phyloP scores from a whole-genome alignment of 2,888 invertebrate species.

The Punctoribates punctum region DNA sequence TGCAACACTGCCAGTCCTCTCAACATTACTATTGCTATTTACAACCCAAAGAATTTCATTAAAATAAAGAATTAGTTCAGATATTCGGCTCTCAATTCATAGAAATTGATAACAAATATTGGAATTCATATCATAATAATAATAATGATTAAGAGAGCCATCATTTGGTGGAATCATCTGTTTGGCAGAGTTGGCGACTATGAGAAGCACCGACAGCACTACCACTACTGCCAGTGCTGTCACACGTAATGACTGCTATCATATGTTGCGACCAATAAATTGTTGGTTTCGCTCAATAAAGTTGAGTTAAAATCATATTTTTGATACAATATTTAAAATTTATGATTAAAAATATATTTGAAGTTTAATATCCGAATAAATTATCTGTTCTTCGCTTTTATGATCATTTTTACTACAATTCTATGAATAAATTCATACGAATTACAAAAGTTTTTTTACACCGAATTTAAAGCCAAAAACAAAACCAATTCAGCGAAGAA shows the following conservation, averaged over 20 bases:
- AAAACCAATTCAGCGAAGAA: background rate
- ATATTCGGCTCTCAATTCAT: background rate
- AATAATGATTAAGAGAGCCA: background rate
- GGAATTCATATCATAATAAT: background rate
- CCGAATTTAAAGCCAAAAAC: background rate
- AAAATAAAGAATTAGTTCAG: background rate
- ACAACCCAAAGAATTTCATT: background rate
- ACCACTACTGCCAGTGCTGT: background rate
- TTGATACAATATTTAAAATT: background rate
- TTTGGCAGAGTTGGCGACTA: background rate
- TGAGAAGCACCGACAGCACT: background rate
- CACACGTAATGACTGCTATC: background rate
- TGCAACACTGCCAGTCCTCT: background rate
- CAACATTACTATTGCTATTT: background rate
- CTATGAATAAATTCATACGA: background rate
- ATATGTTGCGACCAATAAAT: background rate
- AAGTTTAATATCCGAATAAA: background rate
- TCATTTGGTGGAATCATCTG: background rate
- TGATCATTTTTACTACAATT: background rate
- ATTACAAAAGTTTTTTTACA: background rate
- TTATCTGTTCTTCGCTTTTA: background rate
- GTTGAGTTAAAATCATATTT: background rate
- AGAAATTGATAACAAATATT: background rate
- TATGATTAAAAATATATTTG: background rate
- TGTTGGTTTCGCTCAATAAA: constrained; percentile 16